A percentile compares a stretch with the other conserved stretches of the same genome.
Conservation (phyloP, 1,140 invertebrate genomes). For the Himalopsyche phryganea region DNA sequence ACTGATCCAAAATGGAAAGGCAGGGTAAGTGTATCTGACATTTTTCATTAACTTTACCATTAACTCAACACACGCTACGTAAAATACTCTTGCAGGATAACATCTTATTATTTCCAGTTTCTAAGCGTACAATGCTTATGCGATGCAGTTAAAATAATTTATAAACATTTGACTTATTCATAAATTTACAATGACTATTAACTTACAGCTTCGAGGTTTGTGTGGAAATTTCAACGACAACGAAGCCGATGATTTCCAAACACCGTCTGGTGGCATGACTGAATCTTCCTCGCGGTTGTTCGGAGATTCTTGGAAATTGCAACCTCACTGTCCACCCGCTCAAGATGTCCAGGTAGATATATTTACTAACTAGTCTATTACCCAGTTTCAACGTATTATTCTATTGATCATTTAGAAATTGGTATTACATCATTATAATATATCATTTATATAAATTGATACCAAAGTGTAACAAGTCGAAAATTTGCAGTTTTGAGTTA, state of each 20-base stretch:
- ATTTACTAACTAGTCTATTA: not conserved
- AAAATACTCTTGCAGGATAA: slow-evolving; percentile 1
- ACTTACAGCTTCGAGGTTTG: slow-evolving; percentile 71
- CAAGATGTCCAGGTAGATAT: slow-evolving; percentile 41
- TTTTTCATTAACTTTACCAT: not conserved
- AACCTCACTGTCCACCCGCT: slow-evolving; percentile 66
- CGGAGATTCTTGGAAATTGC: slow-evolving; percentile 84
- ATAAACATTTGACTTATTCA: too few species aligned
- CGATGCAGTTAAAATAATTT: too few species aligned
- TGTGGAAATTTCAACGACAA: slow-evolving; percentile 91
- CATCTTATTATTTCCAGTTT: too few species aligned
- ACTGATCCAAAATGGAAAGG: slow-evolving; percentile 59
- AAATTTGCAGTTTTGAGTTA: too few species aligned
- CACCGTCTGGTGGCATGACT: slow-evolving; percentile 69
- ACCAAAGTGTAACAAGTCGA: too few species aligned
- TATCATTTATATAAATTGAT: too few species aligned
- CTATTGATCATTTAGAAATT: too few species aligned
- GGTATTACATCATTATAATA: too few species aligned
- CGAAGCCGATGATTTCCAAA: slow-evolving; percentile 76
- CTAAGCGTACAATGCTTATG: too few species aligned
- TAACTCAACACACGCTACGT: not conserved
- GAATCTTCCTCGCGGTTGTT: slow-evolving; percentile 73
- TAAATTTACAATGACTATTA: too few species aligned
- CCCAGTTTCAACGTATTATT: too few species aligned
- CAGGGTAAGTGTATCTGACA: slow-evolving; percentile 15